phyloP scores from a whole-genome alignment of 2,797 vertebrate species.

The Spinibarbus caldwelli region DNA sequence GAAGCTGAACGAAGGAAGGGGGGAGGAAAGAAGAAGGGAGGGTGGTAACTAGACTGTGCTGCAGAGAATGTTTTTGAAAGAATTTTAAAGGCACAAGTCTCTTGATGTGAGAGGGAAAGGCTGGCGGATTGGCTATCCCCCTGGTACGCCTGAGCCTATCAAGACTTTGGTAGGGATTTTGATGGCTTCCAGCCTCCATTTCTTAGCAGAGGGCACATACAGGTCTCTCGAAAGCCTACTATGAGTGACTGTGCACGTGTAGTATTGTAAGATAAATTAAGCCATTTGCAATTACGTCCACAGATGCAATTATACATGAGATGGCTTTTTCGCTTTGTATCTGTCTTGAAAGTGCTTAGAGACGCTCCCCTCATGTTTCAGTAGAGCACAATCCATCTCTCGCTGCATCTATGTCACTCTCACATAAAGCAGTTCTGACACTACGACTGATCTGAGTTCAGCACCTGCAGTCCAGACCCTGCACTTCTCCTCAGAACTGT shows the following conservation, averaged over 20 bases:
- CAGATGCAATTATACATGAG: background rate
- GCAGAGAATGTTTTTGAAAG: conserved; percentile 52
- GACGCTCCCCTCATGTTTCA: background rate
- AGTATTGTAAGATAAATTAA: background rate
- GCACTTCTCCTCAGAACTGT: conserved; percentile 21
- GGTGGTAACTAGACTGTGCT: conserved; percentile 43
- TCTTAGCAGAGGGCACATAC: conserved; percentile 55
- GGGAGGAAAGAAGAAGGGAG: conserved; percentile 43
- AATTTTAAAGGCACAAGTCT: conserved; percentile 62
- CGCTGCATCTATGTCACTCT: background rate
- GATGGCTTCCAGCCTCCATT: conserved; percentile 64
- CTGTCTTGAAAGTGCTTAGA: conserved; percentile 1
- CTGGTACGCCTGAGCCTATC: conserved; percentile 62
- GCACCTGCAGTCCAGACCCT: conserved; percentile 2
- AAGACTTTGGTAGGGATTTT: conserved; percentile 64
- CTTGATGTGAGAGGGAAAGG: conserved; percentile 55
- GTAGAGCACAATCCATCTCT: conserved; percentile 12
- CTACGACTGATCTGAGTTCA: conserved; percentile 27
- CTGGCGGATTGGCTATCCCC: conserved; percentile 61
- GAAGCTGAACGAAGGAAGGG: conserved; percentile 48
- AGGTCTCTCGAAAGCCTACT: conserved; percentile 52
- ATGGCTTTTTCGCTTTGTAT: background rate
- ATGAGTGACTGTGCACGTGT: background rate
- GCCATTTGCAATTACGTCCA: background rate
- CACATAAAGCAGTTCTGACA: conserved; percentile 9